Base-by-base conservation (phyloP, 2,888 invertebrate genomes). In the Amaurobius ferox region DNA sequence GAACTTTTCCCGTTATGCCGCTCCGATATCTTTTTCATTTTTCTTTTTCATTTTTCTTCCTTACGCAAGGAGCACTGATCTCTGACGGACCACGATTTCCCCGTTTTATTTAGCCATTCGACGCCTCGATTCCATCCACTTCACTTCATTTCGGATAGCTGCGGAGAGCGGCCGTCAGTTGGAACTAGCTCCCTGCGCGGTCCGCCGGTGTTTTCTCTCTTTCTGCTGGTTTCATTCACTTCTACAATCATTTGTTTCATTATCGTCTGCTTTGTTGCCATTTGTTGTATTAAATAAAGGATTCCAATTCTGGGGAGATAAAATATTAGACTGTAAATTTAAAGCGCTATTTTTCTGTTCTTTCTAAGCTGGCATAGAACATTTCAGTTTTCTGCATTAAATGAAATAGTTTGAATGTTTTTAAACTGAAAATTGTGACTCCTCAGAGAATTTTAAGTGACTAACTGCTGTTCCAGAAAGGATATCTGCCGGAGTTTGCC, bases 1-100 rank as follows among this genome's bases (percentile, higher is more conserved):
- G 39, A 48, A 1, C 28, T 39, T 35, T 68, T 40, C 40, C 68
- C 68, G 68, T 68, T 68, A 68, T 66, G 40, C 68, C 68, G 67
- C 67, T 23, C 28, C 61, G 23, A 28, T 23, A 28, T 64, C 30
- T n/a, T 29, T 64, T 40, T 11, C 26, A 28, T 28, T 68, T 40
- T 68, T 26, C 30, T 40, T 68, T 68, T 68, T 40, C 40, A 11
- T 40, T 40, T 68, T 68, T 68, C 68, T 40, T 23, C 68, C 40
- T 68, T 40, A 32, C 68, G 39, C 68, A 40, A 40, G 40, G 68
- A 35, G 39, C 68, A 68, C 26, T 40, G 68, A 39, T 68, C 68
- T 40, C 64, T 5, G 32, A 66, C 35, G 16, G 32, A 26, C 13
- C 66, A 28, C 68, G 68, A 28, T 40, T 40, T 68, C 68, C 67